Base-by-base conservation (phyloP, 2,797 vertebrate species). In the Coracias cyanogaster region DNA sequence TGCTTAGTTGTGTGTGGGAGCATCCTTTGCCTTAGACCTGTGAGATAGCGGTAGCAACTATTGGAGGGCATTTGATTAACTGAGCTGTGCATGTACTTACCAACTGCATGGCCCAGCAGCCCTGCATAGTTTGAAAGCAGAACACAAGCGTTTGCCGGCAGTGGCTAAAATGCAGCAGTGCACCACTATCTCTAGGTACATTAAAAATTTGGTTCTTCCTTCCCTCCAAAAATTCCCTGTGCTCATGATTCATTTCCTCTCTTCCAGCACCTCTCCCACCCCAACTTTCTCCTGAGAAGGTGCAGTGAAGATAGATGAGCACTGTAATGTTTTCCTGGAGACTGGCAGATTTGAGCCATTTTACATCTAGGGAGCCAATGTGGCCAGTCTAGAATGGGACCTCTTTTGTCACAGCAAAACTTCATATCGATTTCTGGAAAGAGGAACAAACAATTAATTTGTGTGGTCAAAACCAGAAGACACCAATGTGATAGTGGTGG, bases 401-500 rank as follows among this genome's bases (percentile, higher is more conserved):
- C 48, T 60, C 13, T 61, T 77, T 48, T 82, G 54, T 70, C 49
- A 54, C 71, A 83, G 45, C n/a, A 72, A 66, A 73, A 74, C 46
- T 82, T 92, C 39, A 21, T 61, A 52, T 41, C 26, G 54, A 81
- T 91, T 90, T 92, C 39, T 92, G 88, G 60, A 77, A 90, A 89
- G 25, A 37, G 66, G 52, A 93, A 82, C 74, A 74, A 85, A 65
- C 2, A 1, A 26, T 62, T 94, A 52, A 78, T 84, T 82, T 64
- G 64, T 7, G 11, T 89, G 43, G 12, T 82, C 51, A 65, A 66
- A 92, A 92, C 0, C 60, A 70, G 80, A 80, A 82, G 73, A 31
- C n/a, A 66, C 43, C 31, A 39, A 3, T 49, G 35, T 2, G 2
- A 35, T 55, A 78, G 73, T 28, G 45, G 21, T 65, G 20, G 52